These are phyloP conservation scores for Hermetia illucens DNA, from an alignment of 1,140 invertebrate species.

Conservation along the genomic window DNA sequence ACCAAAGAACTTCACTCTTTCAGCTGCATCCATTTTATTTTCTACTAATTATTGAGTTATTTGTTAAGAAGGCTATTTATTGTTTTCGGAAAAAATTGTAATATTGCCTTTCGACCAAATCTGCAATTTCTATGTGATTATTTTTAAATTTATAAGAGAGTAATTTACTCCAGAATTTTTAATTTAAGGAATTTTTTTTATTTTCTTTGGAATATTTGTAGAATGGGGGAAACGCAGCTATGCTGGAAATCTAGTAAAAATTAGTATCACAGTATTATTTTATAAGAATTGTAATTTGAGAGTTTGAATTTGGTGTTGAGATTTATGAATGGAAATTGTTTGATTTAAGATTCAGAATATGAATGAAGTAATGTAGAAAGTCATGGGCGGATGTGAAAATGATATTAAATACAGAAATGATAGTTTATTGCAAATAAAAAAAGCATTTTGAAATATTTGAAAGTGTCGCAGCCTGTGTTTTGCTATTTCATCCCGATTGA, in stretches of 20 bases:
- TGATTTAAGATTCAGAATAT: slow-evolving; percentile 5
- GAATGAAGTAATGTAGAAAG: too few species aligned
- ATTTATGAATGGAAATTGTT: slow-evolving; percentile 1
- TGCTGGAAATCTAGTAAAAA: slow-evolving; percentile 33
- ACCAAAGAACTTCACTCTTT: too few species aligned
- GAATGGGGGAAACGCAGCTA: slow-evolving; percentile 33
- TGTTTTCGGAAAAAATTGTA: background rate
- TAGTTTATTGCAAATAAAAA: too few species aligned
- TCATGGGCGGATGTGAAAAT: too few species aligned
- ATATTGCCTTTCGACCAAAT: background rate
- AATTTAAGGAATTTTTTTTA: background rate
- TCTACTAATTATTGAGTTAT: background rate
- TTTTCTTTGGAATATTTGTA: slow-evolving; percentile 25
- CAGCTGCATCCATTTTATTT: too few species aligned
- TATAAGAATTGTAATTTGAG: slow-evolving; percentile 18
- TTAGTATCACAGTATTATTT: slow-evolving; percentile 33
- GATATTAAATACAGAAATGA: too few species aligned
- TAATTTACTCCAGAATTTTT: too few species aligned
- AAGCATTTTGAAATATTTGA: too few species aligned
- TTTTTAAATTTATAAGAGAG: background rate
- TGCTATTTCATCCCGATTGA: too few species aligned
- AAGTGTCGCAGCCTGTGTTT: too few species aligned
- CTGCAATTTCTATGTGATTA: background rate
- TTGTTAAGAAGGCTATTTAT: background rate
- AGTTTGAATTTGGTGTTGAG: slow-evolving; percentile 9